Evolutionary conservation across 2,797 vertebrate species (phyloP), one percentile per base, ranked within the genome.

Genomic region (Pipistrellus pipistrellus): DNA sequence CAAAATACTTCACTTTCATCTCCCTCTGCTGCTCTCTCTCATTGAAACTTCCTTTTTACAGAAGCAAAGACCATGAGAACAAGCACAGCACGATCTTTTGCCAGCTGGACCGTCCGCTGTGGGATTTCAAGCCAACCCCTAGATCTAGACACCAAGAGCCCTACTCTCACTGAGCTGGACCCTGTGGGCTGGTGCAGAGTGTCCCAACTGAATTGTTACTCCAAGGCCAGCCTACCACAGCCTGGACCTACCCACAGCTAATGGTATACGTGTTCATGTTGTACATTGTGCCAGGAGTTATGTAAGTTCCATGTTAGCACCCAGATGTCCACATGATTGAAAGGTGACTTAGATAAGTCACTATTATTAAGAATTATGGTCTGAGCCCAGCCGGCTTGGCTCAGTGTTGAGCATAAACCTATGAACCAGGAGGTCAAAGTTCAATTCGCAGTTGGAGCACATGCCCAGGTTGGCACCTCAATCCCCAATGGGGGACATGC

Each of bases 121-220:
- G 72, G 48, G 23, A 62, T 44, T 4, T 69, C 72, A 35, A 18
- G 25, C 69, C 20, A 18, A 35, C 17, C 30, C 44, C 83, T 41
- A 1, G 12, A 64, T 73, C 55, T 12, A 55, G 92, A 83, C 57
- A 44, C 38, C 6, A 12, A 85, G 32, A 85, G 17, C 4, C 21
- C 64, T 41, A 0, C 41, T 81, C 30, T 48, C 2, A 7, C 17
- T 12, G 30, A 1, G 12, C 13, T 12, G 59, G 76, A 53, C 27
- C 14, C 2, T 18, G n/a, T 8, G 51, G 18, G 8, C 27, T 11
- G 59, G 1, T 6, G 48, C 3, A 73, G 46, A 53, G 68, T 20
- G n/a, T 51, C 41, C 32, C 32, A 21, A 1, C 3, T 0, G 0
- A 73, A 72, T 1, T 3, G 8, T n/a, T 46, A 32, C 48, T 81